A percentile compares a stretch with the other conserved stretches of the same genome.
These are phyloP conservation scores for Patiria miniata DNA, from an alignment of 35 echinoderm and acorn worm species.

Conservation along the genomic window DNA sequence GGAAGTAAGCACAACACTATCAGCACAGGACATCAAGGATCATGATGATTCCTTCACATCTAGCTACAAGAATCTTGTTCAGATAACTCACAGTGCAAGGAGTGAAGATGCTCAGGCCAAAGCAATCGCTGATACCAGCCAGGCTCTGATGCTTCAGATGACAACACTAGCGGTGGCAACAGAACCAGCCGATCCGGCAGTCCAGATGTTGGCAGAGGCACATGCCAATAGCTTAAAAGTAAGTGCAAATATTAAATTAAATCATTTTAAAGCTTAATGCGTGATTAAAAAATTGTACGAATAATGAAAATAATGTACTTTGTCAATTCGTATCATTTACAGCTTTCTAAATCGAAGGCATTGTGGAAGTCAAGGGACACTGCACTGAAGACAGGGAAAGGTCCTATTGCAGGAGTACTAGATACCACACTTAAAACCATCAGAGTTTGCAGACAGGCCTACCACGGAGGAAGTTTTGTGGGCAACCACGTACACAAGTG, in stretches of 20 bases:
- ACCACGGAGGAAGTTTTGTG: conserved; percentile 26
- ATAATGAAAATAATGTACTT: background rate
- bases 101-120: background rate
- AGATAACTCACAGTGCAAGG: background rate
- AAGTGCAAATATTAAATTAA: background rate
- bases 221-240: background rate
- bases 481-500: conserved; percentile 54
- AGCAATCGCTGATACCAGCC: background rate
- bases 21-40: background rate
- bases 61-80: background rate
- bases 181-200: background rate
- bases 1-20: background rate
- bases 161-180: background rate
- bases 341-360: background rate
- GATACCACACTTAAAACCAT: conserved; percentile 13
- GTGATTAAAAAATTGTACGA: background rate
- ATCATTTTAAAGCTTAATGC: background rate
- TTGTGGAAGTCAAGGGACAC: background rate
- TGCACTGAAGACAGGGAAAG: conserved; percentile 11
- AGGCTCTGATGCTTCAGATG: background rate
- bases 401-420: conserved; percentile 23
- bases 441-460: conserved; percentile 27
- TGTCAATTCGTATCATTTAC: background rate
- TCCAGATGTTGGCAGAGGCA: background rate
- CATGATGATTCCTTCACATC: background rate